Conservation (phyloP, 2,797 vertebrate species). For the Urosaurus nigricauda region DNA sequence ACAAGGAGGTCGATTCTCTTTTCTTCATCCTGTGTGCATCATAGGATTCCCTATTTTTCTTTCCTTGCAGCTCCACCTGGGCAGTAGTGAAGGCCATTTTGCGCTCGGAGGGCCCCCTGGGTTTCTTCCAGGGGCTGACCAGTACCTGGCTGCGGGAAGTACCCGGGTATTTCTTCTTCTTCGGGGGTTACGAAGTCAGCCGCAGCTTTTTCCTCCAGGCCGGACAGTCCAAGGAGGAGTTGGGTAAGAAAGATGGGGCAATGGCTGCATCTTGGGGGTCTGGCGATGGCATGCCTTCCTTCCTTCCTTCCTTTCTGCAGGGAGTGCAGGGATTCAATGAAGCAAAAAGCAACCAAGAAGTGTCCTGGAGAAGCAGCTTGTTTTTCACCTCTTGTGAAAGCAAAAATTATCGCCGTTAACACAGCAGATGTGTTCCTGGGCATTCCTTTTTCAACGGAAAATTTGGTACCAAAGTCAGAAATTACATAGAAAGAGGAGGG, state of each 20-base stretch:
- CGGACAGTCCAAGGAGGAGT: slow-evolving; percentile 30
- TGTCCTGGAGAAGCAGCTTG: neutral
- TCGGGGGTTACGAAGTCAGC: slow-evolving; percentile 63
- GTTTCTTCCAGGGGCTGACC: slow-evolving; percentile 63
- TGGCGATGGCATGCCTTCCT: too few species aligned
- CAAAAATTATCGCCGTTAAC: too few species aligned
- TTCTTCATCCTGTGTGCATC: neutral
- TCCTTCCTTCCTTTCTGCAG: too few species aligned
- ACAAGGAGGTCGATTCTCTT: neutral
- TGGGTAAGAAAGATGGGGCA: slow-evolving; percentile 26
- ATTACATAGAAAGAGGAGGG: too few species aligned
- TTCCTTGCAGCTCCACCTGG: slow-evolving; percentile 55
- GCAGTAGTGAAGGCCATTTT: slow-evolving; percentile 51
- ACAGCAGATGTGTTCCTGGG: too few species aligned
- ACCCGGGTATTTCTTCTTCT: slow-evolving; percentile 69
- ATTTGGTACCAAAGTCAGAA: too few species aligned
- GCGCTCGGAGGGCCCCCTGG: slow-evolving; percentile 43
- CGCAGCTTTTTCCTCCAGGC: slow-evolving; percentile 43
- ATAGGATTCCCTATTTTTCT: too few species aligned
- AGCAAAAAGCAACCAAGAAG: neutral
- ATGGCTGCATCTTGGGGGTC: neutral
- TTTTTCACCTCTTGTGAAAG: neutral
- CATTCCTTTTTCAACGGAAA: too few species aligned
- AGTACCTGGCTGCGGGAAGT: slow-evolving; percentile 64
- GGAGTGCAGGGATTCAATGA: neutral